Percentiles rank a stretch among this genome's conserved stretches.
Conservation (phyloP, 23 tunicate species). For the Aplidium turbinatum region DNA sequence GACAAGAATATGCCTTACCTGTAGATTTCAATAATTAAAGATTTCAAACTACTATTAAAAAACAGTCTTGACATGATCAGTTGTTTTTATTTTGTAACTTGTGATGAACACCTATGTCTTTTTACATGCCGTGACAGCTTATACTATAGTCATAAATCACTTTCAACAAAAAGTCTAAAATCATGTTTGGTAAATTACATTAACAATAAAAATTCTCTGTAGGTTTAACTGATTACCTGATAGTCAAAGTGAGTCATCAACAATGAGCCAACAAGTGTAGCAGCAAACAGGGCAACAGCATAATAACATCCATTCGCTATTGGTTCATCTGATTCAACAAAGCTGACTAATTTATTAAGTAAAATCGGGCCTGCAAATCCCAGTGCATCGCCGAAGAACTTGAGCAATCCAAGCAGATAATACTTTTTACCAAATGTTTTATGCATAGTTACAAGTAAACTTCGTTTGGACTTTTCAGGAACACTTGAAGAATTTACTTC, state of each 20-base stretch:
- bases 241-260: slow-evolving; percentile 83
- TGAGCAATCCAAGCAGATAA: slow-evolving; percentile 66
- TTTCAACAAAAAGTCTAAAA: too few species aligned
- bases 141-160: too few species aligned
- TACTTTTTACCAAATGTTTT: slow-evolving; percentile 55
- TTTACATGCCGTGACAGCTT: too few species aligned
- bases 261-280: slow-evolving; percentile 65
- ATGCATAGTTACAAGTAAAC: slow-evolving; percentile 40
- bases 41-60: too few species aligned
- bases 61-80: too few species aligned
- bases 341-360: slow-evolving; percentile 65
- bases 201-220: too few species aligned
- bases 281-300: slow-evolving; percentile 71
- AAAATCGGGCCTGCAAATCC: slow-evolving; percentile 88
- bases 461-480: slow-evolving; percentile 11
- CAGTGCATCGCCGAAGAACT: slow-evolving; percentile 57
- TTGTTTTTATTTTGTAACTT: too few species aligned
- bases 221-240: too few species aligned
- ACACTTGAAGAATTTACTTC: not conserved
- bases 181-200: too few species aligned
- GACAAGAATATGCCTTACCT: too few species aligned
- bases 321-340: slow-evolving; percentile 76
- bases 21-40: too few species aligned
- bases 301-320: slow-evolving; percentile 66
- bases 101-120: too few species aligned